phyloP scores from a whole-genome alignment of 1,140 invertebrate species.

The Anthonomus grandis region DNA sequence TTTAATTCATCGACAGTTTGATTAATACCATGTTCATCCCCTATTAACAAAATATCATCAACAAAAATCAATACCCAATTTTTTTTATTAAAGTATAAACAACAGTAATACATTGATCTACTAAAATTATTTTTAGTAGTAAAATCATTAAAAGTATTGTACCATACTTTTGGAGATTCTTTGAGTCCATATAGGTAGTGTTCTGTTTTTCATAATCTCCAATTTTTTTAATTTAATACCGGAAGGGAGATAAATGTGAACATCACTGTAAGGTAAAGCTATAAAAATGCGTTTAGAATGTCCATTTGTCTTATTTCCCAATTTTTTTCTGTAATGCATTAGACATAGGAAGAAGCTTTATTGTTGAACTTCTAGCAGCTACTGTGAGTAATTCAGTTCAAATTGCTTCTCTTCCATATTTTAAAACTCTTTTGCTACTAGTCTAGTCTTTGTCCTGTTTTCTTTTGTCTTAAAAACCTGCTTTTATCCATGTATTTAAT shows the following conservation, averaged over 20 bases:
- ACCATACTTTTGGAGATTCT: no score
- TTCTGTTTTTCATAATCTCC: no score
- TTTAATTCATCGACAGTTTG: no score
- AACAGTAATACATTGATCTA: conserved; percentile 3
- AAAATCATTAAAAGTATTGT: conserved; percentile 18
- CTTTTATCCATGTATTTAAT: conserved; percentile 4
- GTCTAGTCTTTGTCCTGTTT: conserved; percentile 4
- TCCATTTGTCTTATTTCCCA: no score
- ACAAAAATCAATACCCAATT: conserved; percentile 3
- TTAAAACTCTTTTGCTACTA: conserved; percentile 12
- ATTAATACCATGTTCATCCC: neutral
- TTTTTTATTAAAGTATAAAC: neutral
- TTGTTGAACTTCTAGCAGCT: conserved; percentile 7
- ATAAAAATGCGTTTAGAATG: no score
- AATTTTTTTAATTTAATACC: no score
- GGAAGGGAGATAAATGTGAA: no score
- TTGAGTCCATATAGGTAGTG: no score
- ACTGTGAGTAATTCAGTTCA: conserved; percentile 1
- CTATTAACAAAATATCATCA: conserved; percentile 14
- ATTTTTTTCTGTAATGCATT: neutral
- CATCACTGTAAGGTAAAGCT: no score
- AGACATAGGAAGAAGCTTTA: conserved; percentile 11
- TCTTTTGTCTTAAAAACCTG: conserved; percentile 6
- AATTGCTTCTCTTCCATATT: no score
- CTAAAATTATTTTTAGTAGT: conserved; percentile 12